phyloP scores from a whole-genome alignment of 30 jellyfish, hydroid and myxozoan genomes.

The Pelagia noctiluca region DNA sequence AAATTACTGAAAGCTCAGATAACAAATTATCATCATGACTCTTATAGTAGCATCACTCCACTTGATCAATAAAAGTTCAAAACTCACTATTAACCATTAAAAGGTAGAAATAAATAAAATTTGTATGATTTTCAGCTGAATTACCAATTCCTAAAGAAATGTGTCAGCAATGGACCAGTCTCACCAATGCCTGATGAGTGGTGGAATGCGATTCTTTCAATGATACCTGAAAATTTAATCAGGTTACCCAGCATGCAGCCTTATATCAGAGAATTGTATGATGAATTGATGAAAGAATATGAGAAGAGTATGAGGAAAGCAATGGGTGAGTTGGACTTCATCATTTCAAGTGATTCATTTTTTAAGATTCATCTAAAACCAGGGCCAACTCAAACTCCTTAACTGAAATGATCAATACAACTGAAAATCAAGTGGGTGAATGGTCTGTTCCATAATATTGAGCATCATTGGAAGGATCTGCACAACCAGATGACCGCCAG shows the following conservation, averaged over 20 bases:
- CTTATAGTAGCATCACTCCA: too few species aligned
- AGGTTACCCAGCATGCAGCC: constrained; percentile 71
- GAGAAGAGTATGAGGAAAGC: constrained; percentile 92
- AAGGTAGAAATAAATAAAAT: too few species aligned
- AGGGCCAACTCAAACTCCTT: too few species aligned
- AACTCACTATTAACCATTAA: too few species aligned
- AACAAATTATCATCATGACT: too few species aligned
- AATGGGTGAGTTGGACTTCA: constrained; percentile 63
- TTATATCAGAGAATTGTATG: constrained; percentile 72
- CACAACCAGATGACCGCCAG: too few species aligned
- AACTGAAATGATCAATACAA: not conserved
- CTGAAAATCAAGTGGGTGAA: not conserved
- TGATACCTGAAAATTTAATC: constrained; percentile 83
- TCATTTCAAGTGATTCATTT: not conserved
- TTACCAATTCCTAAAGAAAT: constrained; percentile 85
- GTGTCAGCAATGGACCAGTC: constrained; percentile 96
- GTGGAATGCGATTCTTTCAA: constrained; percentile 86
- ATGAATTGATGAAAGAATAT: constrained; percentile 86
- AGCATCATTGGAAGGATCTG: too few species aligned
- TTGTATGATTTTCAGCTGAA: constrained; percentile 83
- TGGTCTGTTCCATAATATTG: too few species aligned
- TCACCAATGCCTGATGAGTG: constrained; percentile 88
- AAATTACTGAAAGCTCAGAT: too few species aligned
- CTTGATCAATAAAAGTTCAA: too few species aligned
- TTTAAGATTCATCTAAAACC: too few species aligned